These are phyloP conservation scores for Apodemia duryi DNA, from an alignment of 2,888 invertebrate genomes.

Conservation along the genomic window DNA sequence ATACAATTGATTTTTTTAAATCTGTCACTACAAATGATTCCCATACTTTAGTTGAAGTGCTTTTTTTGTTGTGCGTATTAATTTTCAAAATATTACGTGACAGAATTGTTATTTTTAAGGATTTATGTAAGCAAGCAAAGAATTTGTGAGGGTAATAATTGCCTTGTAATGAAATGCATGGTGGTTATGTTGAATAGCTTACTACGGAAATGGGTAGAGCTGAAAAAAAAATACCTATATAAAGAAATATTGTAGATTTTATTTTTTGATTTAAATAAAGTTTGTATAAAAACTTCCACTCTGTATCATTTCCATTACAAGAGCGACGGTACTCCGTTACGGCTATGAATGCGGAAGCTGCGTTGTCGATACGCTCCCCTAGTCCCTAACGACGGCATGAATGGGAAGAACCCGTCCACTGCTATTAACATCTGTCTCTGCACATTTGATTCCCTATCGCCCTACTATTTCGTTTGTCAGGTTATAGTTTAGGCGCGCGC, in stretches of 20 bases:
- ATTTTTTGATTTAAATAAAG: conserved; percentile 80
- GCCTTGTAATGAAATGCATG: conserved; percentile 42
- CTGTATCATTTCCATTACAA: conserved; percentile 33
- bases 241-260: conserved; percentile 76
- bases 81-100: conserved; percentile 25
- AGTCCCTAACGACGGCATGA: conserved; percentile 44
- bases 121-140: conserved; percentile 24
- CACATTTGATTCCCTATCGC: conserved; percentile 43
- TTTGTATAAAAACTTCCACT: conserved; percentile 64
- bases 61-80: conserved; percentile 30
- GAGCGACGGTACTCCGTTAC: conserved; percentile 15
- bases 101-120: conserved; percentile 28
- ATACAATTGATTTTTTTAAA: conserved; percentile 11
- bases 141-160: conserved; percentile 43
- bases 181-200: conserved; percentile 32
- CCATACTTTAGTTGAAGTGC: conserved; percentile 34
- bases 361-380: conserved; percentile 42
- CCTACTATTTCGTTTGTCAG: conserved; percentile 65
- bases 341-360: conserved; percentile 59
- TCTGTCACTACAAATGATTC: conserved; percentile 24
- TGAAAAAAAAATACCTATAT: conserved; percentile 54
- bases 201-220: conserved; percentile 41
- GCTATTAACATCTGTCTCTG: conserved; percentile 45
- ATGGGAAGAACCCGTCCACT: conserved; percentile 58
- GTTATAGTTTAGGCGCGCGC: conserved; percentile 58